Base-by-base conservation (phyloP, 53 echinoderm and acorn worm species). In the Echinarachnius parma region DNA sequence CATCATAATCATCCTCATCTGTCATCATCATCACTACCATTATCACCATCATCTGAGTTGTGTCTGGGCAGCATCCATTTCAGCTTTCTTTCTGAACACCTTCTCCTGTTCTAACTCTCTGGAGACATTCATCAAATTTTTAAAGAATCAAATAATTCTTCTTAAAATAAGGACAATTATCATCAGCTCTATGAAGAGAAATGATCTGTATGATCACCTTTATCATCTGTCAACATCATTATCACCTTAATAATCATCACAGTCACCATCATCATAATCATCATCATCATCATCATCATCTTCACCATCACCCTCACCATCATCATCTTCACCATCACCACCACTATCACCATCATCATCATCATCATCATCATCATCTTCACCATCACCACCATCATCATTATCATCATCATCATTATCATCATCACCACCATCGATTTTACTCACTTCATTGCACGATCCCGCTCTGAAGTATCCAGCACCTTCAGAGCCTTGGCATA, bases 51-150 rank as follows among this genome's bases (percentile, higher is more conserved):
- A 91, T 62, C 84, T 80, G 24, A 91, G 66, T 45, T 69, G 79
- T 25, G 88, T 84, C 77, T 96, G 91, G 0, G 93, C 93, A 53
- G 80, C 86, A 22, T 89, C 93, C 76, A 89, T 77, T 77, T 93
- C 93, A 3, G 68, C 83, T 61, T 83, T 93, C 46, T 83, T 79
- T 32, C 93, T 61, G 5, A 89, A n/a, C 48, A 81, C 86, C 65
- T 89, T 77, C 60, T 81, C 91, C 53, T 85, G 79, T 34, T 96
- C 91, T 49, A 87, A 34, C 9, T 64, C 66, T 47, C 61, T 77
- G 62, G 2, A 27, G n/a, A n/a, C n/a, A n/a, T n/a, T n/a, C n/a
- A n/a, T n/a, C n/a, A n/a, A n/a, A n/a, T n/a, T n/a, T n/a, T n/a
- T n/a, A n/a, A n/a, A n/a, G n/a, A n/a, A n/a, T n/a, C n/a, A n/a